Evolutionary conservation across 2,797 vertebrate genomes (phyloP), one percentile per base, ranked within the genome.

Genomic region (Petrocephalus sullivani): DNA sequence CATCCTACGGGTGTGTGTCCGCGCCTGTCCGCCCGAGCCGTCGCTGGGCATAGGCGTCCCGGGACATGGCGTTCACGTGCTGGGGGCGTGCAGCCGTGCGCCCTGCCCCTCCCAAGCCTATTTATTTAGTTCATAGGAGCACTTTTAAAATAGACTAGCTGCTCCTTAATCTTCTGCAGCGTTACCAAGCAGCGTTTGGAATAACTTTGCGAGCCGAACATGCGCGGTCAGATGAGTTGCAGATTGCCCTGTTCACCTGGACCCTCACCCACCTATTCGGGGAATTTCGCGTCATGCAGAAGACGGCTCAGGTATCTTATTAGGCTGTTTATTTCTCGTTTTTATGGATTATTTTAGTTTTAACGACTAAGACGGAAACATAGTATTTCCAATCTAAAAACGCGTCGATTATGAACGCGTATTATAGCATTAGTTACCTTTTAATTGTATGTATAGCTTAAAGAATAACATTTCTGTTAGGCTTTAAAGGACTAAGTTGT

Each of bases 201-300:
- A 16, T 84, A 4, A 23, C 19, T 75, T 33, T 5, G 0, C 21
- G 6, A 28, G 3, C 19, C 51, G 64, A 85, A 82, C 89, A 95
- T 95, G 94, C 92, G 91, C 82, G 93, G 93, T 89, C 92, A 92
- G 0, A 92, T 94, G 41, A 92, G 91, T 87, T 93, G 90, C 90
- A 91, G 90, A 33, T 89, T 90, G 0, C 89, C 90, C 4, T 88
- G 89, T 88, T 91, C 90, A 87, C 41, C 90, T 19, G 89, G 57
- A n/a, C 87, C 81, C n/a, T 90, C 89, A 16, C 46, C 9, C 56
- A 86, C 87, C 5, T 61, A 49, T 86, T 37, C 86, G 3, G 6
- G 23, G 53, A 81, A 89, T 5, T 87, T 89, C 89, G 87, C 89
- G 4, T 54, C 84, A 3, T 86, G 33, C 46, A 88, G 90, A 54